Evolutionary conservation across 2,797 vertebrate species (phyloP), one percentile per base, ranked within the genome.

Genomic region (Anomalospiza imberbis): DNA sequence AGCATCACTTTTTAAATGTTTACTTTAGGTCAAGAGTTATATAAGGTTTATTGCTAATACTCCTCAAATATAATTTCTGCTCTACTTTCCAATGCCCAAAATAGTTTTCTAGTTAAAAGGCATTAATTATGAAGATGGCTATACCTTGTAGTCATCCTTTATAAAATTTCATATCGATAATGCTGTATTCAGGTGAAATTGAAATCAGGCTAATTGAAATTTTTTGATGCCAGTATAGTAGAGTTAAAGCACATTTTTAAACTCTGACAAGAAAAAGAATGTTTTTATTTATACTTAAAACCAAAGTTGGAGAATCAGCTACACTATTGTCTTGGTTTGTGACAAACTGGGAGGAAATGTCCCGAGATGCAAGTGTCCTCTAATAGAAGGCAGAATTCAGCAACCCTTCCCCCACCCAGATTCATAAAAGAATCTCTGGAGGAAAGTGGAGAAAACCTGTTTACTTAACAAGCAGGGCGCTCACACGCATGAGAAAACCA

Each of bases 81-180:
- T 92, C 88, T 85, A 68, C 74, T 95, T 97, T 95, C 31, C 55
- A 71, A 47, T 16, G 36, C 77, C 68, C 28, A 15, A 66, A 96
- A 92, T 89, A 95, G 77, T 80, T 73, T 89, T 91, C 36, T 0
- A 0, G 58, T 81, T 86, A 66, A 81, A 93, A 95, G 87, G 17
- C 29, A 60, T 80, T 94, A 73, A 88, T 84, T 88, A 36, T 44
- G 24, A 92, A 86, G 86, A 83, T 54, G 32, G 24, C 13, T 66
- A 24, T 80, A 67, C 32, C 22, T 82, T 89, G 42, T 80, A 87
- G 86, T 87, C 47, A 36, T 74, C 17, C 84, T 74, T 44, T 40
- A 38, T 89, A 51, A 55, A 94, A 73, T 51, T 54, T 53, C 1
- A 0, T 82, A 50, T 57, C 32, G 40, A 24, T 65, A 88, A 51